These are phyloP conservation scores for Pheosia tremula DNA, from an alignment of 2,888 invertebrate genomes.

Conservation along the genomic window DNA sequence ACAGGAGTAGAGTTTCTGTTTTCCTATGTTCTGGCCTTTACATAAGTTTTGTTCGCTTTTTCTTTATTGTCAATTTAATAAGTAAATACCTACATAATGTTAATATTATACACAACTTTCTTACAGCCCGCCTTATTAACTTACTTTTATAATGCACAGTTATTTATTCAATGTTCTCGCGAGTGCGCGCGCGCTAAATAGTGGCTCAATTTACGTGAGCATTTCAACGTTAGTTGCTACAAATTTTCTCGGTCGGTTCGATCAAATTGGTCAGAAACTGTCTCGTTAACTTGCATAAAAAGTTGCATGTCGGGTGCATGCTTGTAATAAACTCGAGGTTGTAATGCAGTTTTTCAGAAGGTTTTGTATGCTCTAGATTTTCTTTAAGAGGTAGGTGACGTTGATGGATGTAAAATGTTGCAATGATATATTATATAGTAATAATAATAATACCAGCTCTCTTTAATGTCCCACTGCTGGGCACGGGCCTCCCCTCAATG, in stretches of 20 bases:
- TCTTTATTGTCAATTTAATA: too few relatives aligned
- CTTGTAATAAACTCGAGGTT: background rate
- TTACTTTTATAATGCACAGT: background rate
- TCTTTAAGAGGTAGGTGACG: background rate
- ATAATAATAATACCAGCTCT: too few relatives aligned
- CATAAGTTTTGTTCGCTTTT: too few relatives aligned
- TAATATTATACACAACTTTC: too few relatives aligned
- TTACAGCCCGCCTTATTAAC: too few relatives aligned
- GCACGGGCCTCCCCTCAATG: too few relatives aligned
- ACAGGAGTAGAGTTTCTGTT: too few relatives aligned
- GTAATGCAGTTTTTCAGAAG: background rate
- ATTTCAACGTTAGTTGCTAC: background rate
- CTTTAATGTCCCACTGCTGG: too few relatives aligned
- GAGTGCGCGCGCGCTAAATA: slow-evolving; percentile 10
- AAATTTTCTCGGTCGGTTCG: background rate
- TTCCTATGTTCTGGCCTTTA: too few relatives aligned
- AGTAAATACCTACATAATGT: too few relatives aligned
- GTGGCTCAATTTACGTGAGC: slow-evolving; percentile 11
- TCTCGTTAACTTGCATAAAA: slow-evolving; percentile 1
- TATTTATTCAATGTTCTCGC: background rate
- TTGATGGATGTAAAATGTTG: background rate
- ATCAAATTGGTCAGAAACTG: background rate
- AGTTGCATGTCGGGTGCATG: background rate
- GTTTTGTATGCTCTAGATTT: background rate
- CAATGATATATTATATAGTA: too few relatives aligned